These are phyloP conservation scores for Thera britannica DNA, from an alignment of 2,888 invertebrate species.

Conservation along the genomic window DNA sequence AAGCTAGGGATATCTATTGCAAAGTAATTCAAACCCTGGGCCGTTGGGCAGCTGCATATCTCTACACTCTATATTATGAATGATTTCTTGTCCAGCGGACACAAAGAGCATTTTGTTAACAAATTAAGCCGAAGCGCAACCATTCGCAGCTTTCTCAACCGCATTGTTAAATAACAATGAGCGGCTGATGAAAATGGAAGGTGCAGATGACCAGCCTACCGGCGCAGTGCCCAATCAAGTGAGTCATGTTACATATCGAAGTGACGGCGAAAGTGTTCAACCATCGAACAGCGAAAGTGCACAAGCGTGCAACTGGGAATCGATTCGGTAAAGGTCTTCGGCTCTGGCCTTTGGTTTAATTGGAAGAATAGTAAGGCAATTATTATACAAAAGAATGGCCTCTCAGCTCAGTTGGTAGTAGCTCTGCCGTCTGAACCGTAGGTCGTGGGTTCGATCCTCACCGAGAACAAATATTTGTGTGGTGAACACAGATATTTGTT, in stretches of 20 bases:
- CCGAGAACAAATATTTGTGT: too few relatives aligned
- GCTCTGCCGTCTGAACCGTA: too few relatives aligned
- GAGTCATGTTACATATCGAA: constrained; percentile 62
- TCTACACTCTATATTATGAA: background rate
- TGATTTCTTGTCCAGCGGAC: background rate
- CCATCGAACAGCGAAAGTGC: constrained; percentile 76
- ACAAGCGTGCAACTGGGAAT: constrained; percentile 44
- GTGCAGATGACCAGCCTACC: constrained; percentile 39
- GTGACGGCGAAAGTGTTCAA: constrained; percentile 72
- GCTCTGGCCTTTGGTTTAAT: constrained; percentile 44
- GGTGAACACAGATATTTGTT: too few relatives aligned
- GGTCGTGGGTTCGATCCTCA: too few relatives aligned
- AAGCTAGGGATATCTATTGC: background rate
- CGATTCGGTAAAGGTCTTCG: constrained; percentile 57
- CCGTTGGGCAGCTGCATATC: background rate
- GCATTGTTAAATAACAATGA: constrained; percentile 38
- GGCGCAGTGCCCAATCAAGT: constrained; percentile 54
- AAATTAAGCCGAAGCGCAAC: constrained; percentile 28
- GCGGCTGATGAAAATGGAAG: constrained; percentile 37
- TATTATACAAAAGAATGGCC: too few relatives aligned
- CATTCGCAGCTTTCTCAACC: constrained; percentile 33
- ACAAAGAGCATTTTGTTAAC: constrained; percentile 20
- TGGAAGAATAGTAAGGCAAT: constrained; percentile 28
- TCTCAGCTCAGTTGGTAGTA: too few relatives aligned
- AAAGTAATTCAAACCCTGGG: background rate